These are phyloP conservation scores for Phymastichus coffea DNA, from an alignment of 1,140 invertebrate species.

Conservation along the genomic window DNA sequence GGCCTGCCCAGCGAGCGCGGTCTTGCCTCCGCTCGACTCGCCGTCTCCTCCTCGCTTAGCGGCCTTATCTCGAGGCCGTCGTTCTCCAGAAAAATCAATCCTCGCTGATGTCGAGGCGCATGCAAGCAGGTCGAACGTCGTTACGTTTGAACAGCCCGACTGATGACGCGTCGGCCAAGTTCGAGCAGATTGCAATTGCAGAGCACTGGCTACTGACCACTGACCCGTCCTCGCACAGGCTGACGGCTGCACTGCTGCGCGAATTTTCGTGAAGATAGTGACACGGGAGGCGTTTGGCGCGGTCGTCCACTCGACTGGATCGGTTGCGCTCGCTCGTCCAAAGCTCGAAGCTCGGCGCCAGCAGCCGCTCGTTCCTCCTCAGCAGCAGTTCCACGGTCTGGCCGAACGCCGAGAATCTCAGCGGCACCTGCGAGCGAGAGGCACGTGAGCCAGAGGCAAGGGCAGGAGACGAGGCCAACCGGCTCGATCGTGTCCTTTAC, in stretches of 20 bases:
- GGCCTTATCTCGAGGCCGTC: constrained; percentile 67
- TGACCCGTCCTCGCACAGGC: constrained; percentile 52
- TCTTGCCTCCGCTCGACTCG: constrained; percentile 32
- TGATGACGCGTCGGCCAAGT: too few species aligned
- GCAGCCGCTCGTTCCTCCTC: constrained; percentile 54
- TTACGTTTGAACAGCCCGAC: too few species aligned
- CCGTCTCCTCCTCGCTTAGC: constrained; percentile 36
- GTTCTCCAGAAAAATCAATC: constrained; percentile 65
- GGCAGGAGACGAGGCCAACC: too few species aligned
- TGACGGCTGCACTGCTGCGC: constrained; percentile 56
- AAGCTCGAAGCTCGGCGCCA: constrained; percentile 53
- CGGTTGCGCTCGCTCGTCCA: constrained; percentile 43
- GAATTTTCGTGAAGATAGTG: constrained; percentile 57
- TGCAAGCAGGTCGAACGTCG: constrained; percentile 4
- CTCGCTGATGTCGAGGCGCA: constrained; percentile 54
- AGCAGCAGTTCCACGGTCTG: constrained; percentile 50
- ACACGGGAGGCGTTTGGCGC: constrained; percentile 44
- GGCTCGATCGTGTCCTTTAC: too few species aligned
- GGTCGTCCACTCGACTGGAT: constrained; percentile 32
- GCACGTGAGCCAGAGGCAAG: too few species aligned
- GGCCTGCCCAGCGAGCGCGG: constrained; percentile 42
- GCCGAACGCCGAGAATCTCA: constrained; percentile 46
- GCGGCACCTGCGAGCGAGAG: constrained; percentile 39
- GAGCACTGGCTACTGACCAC: too few species aligned
- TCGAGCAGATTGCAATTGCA: too few species aligned